These are phyloP conservation scores for Steinernema khuongi DNA, from an alignment of 1,140 invertebrate genomes.

Conservation along the genomic window DNA sequence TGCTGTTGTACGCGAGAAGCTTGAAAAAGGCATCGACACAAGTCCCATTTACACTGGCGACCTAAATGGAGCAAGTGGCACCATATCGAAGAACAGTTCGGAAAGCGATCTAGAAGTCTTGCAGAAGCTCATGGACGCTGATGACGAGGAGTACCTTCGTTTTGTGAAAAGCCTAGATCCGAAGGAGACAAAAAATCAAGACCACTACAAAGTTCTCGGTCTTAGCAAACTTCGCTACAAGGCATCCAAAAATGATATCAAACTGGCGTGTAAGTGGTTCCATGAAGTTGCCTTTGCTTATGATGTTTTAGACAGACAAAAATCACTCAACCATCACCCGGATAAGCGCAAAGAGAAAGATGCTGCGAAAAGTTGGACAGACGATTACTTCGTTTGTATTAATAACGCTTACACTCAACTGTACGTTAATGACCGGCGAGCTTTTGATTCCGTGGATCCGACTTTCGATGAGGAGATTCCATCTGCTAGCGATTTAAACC, in stretches of 20 bases:
- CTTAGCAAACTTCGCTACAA: slow-evolving; percentile 35
- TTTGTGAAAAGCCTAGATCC: slow-evolving; percentile 34
- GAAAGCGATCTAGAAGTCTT: not conserved
- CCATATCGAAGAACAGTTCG: slow-evolving; percentile 1
- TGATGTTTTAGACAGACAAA: slow-evolving; percentile 66
- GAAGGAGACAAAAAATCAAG: slow-evolving; percentile 33
- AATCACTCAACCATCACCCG: slow-evolving; percentile 90
- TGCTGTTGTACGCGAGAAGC: slow-evolving; percentile 21
- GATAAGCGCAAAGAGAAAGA: slow-evolving; percentile 74
- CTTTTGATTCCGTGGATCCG: slow-evolving; percentile 92
- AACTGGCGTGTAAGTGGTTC: slow-evolving; percentile 33
- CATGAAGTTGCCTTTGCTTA: not conserved
- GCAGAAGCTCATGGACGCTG: slow-evolving; percentile 27
- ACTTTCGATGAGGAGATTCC: slow-evolving; percentile 81
- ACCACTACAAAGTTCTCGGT: slow-evolving; percentile 43
- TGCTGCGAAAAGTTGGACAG: slow-evolving; percentile 64
- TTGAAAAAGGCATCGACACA: not conserved
- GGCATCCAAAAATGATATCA: slow-evolving; percentile 30
- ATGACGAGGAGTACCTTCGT: slow-evolving; percentile 37
- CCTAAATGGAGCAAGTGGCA: not conserved
- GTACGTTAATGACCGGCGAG: slow-evolving; percentile 76
- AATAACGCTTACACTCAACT: slow-evolving; percentile 85
- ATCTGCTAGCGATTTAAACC: slow-evolving; percentile 62
- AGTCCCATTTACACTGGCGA: not conserved
- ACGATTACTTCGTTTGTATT: slow-evolving; percentile 97